Base-by-base conservation (phyloP, 2,113 vertebrate species). In the Macroglossus sobrinus region DNA sequence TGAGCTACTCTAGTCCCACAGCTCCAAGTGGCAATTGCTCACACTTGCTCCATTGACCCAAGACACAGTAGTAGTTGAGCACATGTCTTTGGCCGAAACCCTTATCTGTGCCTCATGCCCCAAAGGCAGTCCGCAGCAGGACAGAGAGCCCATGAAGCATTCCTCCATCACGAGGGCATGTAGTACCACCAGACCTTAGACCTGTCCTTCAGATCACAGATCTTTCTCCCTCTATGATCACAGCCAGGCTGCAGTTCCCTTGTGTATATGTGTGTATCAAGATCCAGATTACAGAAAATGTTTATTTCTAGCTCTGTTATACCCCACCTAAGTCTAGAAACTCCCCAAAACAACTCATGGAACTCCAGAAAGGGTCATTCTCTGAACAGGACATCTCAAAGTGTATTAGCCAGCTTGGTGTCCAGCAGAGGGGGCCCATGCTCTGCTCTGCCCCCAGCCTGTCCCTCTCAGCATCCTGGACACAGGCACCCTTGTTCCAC, bases 381-480 rank as follows among this genome's bases (percentile, higher is more conserved):
- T 68, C 55, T 3, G 19, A 15, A 76, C 18, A 1, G 16, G 22
- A 26, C 59, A 68, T 57, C 66, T 64, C 43, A 15, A 35, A 68
- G 66, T 9, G 5, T 18, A 19, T 4, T 24, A 22, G 24, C 24
- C 47, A 15, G 43, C 57, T 53, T 53, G 43, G 84, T 84, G 80
- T 96, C 96, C 96, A 94, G 95, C 78, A 97, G 97, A 89, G 97
- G 95, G 96, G 64, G 61, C 59, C 55, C 53, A 22, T 28, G 88
- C 30, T 88, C 88, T 85, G 87, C 40, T 50, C 30, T 80, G 71
- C 28, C 69, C 69, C 53, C 0, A 63, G 30, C n/a, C 5, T 1
- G 6, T 13, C 14, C 64, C 38, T 43, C 45, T 84, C 26, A 66
- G 40, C 53, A 66, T 47, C 50, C 16, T 35, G 63, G 57, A 81